These are phyloP conservation scores for Grammomys dolichurus DNA, from an alignment of 2,113 vertebrate species.

Conservation along the genomic window DNA sequence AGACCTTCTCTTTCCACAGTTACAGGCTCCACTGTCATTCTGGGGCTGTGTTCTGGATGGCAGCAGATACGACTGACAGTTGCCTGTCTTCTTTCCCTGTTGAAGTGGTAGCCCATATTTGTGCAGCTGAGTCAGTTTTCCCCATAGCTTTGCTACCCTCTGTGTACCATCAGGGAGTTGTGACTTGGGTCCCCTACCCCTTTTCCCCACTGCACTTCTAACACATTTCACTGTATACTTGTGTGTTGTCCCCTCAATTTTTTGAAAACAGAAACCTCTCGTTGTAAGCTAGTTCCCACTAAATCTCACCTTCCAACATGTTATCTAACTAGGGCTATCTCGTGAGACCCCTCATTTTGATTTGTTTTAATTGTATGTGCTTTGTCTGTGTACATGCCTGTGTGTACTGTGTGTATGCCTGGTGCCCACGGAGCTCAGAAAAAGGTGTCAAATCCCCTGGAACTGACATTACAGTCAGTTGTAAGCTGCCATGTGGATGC, in stretches of 20 bases:
- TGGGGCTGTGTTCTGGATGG: background rate
- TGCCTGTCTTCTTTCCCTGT: background rate
- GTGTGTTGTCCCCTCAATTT: constrained; percentile 9
- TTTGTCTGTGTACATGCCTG: background rate
- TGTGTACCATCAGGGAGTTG: background rate
- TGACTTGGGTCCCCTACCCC: background rate
- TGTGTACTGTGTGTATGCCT: background rate
- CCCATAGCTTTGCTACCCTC: background rate
- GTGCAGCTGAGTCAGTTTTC: background rate
- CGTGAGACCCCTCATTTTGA: background rate
- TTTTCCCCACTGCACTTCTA: background rate
- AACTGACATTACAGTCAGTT: background rate
- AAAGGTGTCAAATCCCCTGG: background rate
- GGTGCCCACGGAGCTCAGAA: background rate
- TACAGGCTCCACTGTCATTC: background rate
- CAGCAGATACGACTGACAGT: background rate
- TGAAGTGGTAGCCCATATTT: background rate
- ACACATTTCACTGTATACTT: background rate
- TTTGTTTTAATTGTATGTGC: background rate
- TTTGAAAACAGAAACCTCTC: background rate
- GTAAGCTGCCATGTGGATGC: background rate
- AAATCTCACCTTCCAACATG: background rate
- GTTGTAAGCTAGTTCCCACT: background rate
- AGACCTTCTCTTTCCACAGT: background rate
- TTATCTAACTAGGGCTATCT: background rate